These are phyloP conservation scores for Hyposoter didymator DNA, from an alignment of 2,888 invertebrate species.

Conservation along the genomic window DNA sequence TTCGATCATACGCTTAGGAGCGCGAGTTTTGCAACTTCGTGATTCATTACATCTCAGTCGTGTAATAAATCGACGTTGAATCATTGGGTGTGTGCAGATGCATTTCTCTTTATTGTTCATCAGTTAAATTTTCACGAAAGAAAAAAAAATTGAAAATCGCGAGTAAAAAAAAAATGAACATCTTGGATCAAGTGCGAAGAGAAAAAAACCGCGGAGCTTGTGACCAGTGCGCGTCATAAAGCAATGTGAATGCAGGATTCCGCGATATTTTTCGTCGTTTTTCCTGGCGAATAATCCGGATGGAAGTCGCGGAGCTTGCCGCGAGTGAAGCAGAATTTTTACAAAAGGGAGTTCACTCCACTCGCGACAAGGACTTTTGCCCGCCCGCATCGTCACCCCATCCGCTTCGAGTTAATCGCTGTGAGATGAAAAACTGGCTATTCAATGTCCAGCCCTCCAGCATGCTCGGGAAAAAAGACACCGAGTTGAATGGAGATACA, in stretches of 20 bases:
- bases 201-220: not conserved
- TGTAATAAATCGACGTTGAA: slow-evolving; percentile 37
- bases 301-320: slow-evolving; percentile 32
- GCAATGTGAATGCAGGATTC: slow-evolving; percentile 21
- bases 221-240: slow-evolving; percentile 27
- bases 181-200: slow-evolving; percentile 4
- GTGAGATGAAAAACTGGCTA: slow-evolving; percentile 36
- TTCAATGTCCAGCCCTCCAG: slow-evolving; percentile 27
- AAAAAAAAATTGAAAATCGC: not conserved
- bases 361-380: slow-evolving; percentile 55
- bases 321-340: slow-evolving; percentile 16
- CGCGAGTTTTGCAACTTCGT: slow-evolving; percentile 56
- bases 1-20: slow-evolving; percentile 53
- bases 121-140: not conserved
- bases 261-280: slow-evolving; percentile 31
- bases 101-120: slow-evolving; percentile 42
- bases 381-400: slow-evolving; percentile 50
- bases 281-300: slow-evolving; percentile 48
- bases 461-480: slow-evolving; percentile 7
- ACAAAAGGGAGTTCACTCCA: slow-evolving; percentile 40
- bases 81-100: slow-evolving; percentile 45
- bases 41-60: slow-evolving; percentile 53
- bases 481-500: not conserved
- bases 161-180: not conserved
- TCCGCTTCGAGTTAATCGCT: slow-evolving; percentile 50